These are phyloP conservation scores for Drosophila demipolita DNA, from an alignment of 2,888 invertebrate species.

Conservation along the genomic window DNA sequence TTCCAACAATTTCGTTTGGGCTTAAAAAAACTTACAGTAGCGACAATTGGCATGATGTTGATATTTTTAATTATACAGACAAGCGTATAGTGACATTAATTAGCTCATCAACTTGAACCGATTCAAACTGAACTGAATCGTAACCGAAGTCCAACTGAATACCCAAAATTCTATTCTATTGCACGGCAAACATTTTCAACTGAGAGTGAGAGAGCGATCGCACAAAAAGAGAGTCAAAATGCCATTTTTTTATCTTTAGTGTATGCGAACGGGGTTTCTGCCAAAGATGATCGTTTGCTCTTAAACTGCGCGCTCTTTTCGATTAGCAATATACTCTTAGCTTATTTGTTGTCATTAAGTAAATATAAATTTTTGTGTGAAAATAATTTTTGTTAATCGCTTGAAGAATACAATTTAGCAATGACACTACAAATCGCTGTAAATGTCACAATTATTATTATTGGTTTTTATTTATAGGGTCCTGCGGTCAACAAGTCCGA, in stretches of 20 bases:
- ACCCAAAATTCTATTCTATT: conserved; percentile 21
- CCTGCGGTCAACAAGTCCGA: conserved; percentile 46
- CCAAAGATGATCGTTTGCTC: conserved; percentile 35
- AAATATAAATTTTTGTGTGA: conserved; percentile 44
- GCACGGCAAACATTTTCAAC: conserved; percentile 16
- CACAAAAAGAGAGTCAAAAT: conserved; percentile 15
- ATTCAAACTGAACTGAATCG: conserved; percentile 35
- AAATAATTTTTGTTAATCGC: conserved; percentile 40
- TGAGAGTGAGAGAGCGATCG: conserved; percentile 1
- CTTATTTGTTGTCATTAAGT: conserved; percentile 51
- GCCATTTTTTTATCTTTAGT: conserved; percentile 36
- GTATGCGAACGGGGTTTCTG: conserved; percentile 8
- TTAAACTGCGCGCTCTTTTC: conserved; percentile 22
- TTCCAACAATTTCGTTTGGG: neutral
- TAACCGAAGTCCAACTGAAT: conserved; percentile 36
- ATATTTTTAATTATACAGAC: conserved; percentile 21
- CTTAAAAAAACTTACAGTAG: conserved; percentile 16
- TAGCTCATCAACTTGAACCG: conserved; percentile 54
- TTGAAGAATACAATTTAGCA: conserved; percentile 5
- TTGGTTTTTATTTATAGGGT: neutral
- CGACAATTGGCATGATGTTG: conserved; percentile 26
- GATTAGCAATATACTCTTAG: conserved; percentile 13
- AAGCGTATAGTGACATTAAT: conserved; percentile 43
- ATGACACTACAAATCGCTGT: neutral
- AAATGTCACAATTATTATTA: neutral